Conservation (phyloP, 2,113 vertebrate genomes). For the Plecotus auritus region DNA sequence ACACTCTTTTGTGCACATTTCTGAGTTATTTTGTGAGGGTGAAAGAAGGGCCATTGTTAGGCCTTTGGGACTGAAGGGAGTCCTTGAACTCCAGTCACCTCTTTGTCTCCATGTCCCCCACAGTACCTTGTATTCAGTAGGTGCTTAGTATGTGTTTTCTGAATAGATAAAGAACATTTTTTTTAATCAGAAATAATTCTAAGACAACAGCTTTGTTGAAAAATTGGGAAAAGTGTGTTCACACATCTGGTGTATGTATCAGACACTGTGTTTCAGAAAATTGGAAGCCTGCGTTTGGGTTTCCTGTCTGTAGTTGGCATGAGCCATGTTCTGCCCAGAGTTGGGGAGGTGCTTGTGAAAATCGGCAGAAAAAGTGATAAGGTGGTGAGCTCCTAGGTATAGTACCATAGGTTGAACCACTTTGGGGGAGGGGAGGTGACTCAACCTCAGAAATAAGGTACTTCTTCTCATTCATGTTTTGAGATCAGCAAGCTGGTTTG, state of each 20-base stretch:
- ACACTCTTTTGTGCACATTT: neutral
- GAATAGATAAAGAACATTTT: neutral
- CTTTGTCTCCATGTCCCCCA: neutral
- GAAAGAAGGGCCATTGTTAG: neutral
- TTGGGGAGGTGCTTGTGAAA: neutral
- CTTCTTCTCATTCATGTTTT: neutral
- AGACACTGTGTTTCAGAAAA: neutral
- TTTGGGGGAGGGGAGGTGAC: neutral
- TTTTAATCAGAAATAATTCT: neutral
- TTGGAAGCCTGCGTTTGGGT: neutral
- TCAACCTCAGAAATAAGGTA: neutral
- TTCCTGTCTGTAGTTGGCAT: neutral
- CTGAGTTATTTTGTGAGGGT: no score
- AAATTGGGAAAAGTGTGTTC: neutral
- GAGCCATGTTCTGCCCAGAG: neutral
- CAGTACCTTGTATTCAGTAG: neutral
- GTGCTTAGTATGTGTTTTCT: neutral
- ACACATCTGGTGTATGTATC: accelerated
- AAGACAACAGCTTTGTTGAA: neutral
- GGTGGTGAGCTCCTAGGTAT: neutral
- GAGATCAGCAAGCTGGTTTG: neutral
- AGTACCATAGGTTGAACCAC: neutral
- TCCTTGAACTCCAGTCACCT: neutral
- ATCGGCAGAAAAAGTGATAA: neutral
- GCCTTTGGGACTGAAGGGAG: neutral